A percentile compares a stretch with the other conserved stretches of the same genome.
Evolutionary conservation across 2,888 invertebrate genomes (phyloP).

Genomic region (Dexiosoma caninum): DNA sequence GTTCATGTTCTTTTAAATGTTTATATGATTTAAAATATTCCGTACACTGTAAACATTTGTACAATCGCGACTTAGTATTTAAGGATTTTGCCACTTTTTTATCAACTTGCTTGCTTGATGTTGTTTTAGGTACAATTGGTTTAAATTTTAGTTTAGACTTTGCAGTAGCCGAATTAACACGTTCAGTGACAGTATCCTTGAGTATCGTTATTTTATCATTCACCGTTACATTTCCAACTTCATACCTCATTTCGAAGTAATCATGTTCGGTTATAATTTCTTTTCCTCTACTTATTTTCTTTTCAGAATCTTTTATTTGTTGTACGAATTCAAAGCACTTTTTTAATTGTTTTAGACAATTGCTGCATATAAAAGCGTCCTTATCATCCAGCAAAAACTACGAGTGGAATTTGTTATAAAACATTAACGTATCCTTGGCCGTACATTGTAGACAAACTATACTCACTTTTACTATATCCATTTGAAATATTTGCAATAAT

Average conservation of each 20-base stretch:
- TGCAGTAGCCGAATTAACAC: too few species aligned
- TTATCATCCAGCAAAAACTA: constrained; percentile 15
- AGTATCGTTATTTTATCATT: background rate
- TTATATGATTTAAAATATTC: constrained; percentile 64
- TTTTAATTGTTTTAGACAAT: constrained; percentile 39
- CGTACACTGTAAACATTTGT: constrained; percentile 65
- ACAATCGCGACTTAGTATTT: constrained; percentile 48
- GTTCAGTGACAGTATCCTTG: background rate
- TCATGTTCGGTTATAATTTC: constrained; percentile 33
- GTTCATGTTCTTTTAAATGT: constrained; percentile 62
- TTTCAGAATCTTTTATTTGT: constrained; percentile 32
- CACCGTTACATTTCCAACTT: background rate
- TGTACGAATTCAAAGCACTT: constrained; percentile 52
- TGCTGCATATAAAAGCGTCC: constrained; percentile 33
- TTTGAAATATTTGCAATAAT: constrained; percentile 47
- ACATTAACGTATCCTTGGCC: background rate
- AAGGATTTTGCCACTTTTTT: background rate
- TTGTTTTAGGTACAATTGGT: constrained; percentile 35
- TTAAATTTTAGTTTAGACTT: background rate
- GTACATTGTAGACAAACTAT: background rate
- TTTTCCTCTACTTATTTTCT: background rate
- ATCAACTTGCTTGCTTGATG: background rate
- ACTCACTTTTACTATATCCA: constrained; percentile 39
- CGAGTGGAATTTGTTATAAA: background rate
- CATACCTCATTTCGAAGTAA: background rate